Conservation (phyloP, 2,888 invertebrate species). For the Helicoverpa assulta region DNA sequence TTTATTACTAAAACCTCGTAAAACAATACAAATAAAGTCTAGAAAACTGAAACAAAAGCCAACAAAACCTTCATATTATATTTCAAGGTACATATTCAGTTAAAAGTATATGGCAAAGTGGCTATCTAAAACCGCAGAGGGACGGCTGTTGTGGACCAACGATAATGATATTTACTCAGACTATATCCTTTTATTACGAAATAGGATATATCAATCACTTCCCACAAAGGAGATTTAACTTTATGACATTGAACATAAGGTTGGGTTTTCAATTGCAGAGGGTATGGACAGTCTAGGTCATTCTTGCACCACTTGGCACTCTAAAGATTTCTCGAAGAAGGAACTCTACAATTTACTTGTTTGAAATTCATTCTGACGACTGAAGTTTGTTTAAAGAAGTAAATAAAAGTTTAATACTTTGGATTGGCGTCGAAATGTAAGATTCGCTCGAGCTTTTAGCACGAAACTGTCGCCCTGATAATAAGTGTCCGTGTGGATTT, state of each 20-base stretch:
- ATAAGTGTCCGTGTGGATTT: slow-evolving; percentile 27
- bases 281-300: slow-evolving; percentile 66
- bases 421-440: slow-evolving; percentile 70
- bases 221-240: slow-evolving; percentile 34
- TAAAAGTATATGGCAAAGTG: slow-evolving; percentile 75
- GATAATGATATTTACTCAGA: slow-evolving; percentile 85
- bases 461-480: slow-evolving; percentile 32
- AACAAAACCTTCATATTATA: slow-evolving; percentile 44
- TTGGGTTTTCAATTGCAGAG: slow-evolving; percentile 28
- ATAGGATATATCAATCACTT: slow-evolving; percentile 56
- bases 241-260: neutral
- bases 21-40: neutral
- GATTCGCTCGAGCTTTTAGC: slow-evolving; percentile 56
- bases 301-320: slow-evolving; percentile 68
- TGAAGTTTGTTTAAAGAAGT: slow-evolving; percentile 75
- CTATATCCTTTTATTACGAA: slow-evolving; percentile 58
- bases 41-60: slow-evolving; percentile 10
- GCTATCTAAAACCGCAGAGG: slow-evolving; percentile 76
- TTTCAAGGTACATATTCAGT: slow-evolving; percentile 46
- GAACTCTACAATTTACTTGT: slow-evolving; percentile 81
- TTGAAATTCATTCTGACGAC: slow-evolving; percentile 82
- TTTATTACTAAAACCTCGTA: neutral
- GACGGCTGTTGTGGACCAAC: slow-evolving; percentile 81
- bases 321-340: slow-evolving; percentile 79
- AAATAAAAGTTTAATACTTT: slow-evolving; percentile 78